Evolutionary conservation across 92 coral and sea anemone species (phyloP), one percentile per base, ranked within the genome.

Genomic region (Actinernus sp.): DNA sequence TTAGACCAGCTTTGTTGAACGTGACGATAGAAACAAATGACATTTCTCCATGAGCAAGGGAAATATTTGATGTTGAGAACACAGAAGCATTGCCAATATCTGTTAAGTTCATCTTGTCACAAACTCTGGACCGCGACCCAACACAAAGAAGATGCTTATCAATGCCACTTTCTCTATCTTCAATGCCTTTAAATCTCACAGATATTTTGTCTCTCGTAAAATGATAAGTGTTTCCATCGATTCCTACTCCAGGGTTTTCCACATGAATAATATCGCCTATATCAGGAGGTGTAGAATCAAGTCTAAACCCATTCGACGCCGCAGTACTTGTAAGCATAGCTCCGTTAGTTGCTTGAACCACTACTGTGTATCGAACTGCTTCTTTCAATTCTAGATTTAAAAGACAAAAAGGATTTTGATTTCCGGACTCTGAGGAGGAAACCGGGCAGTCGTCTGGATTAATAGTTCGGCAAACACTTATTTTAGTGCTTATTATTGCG

Each of bases 21-120:
- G 83, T 85, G 55, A 55, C 76, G 14, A 92, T 88, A 4, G 97
- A 92, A 23, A 88, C 89, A 41, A 78, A 92, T 58, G 83, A 87
- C 36, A 60, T 69, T 21, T 47, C 56, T 30, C 73, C 78, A 47
- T 92, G 97, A 28, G 33, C n/a, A 12, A 92, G 85, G 13, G 32
- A 29, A 19, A 80, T 39, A 30, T 58, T 63, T 34, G 39, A 31
- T 50, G 73, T 65, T 36, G 31, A 65, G 63, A 65, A 80, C 17
- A 28, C 29, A 0, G 89, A 64, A 0, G 52, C 29, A 20, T 63
- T 74, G 0, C 86, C 82, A 20, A 57, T 68, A 4, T 79, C 76
- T 2, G 59, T 66, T 51, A 80, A 83, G 38, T 89, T 61, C 53
- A 33, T 69, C 19, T 33, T 68, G 38, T 88, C 68, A 58, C 97